Conservation (phyloP, 92 coral and sea anemone genomes). For the Actinostola sp. region DNA sequence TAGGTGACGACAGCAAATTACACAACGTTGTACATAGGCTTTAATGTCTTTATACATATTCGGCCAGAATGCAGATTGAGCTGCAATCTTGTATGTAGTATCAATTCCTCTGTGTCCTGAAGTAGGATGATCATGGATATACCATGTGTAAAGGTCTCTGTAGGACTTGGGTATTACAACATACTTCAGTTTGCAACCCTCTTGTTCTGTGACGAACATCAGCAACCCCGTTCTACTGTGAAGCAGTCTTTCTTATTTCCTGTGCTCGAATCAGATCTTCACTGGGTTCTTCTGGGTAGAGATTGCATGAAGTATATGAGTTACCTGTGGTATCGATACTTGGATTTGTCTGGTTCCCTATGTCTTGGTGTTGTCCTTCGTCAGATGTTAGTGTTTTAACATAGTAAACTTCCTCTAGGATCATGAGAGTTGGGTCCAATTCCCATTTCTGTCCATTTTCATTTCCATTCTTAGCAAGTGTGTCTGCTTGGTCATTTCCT, state of each 20-base stretch:
- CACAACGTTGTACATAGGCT: slow-evolving; percentile 8
- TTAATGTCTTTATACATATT: slow-evolving; percentile 10
- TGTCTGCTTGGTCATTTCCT: slow-evolving; percentile 9
- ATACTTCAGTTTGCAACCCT: neutral
- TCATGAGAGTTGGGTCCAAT: slow-evolving; percentile 7
- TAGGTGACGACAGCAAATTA: slow-evolving; percentile 7
- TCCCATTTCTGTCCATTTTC: slow-evolving; percentile 10
- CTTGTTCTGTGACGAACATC: slow-evolving; percentile 16
- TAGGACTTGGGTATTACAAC: slow-evolving; percentile 9
- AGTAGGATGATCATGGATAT: slow-evolving; percentile 14
- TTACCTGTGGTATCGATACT: neutral
- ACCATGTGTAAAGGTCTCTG: slow-evolving; percentile 15
- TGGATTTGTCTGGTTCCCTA: neutral
- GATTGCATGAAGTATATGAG: neutral
- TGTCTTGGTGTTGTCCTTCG: neutral
- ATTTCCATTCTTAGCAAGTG: slow-evolving; percentile 15
- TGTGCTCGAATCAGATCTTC: slow-evolving; percentile 15
- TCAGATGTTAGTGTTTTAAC: neutral
- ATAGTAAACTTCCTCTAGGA: neutral
- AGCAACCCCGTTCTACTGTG: slow-evolving; percentile 20
- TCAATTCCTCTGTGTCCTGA: slow-evolving; percentile 19
- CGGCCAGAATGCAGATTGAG: slow-evolving; percentile 18
- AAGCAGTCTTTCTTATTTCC: slow-evolving; percentile 9
- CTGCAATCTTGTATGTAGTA: slow-evolving; percentile 21
- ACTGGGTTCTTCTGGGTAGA: slow-evolving; percentile 20